phyloP scores from a whole-genome alignment of 2,888 invertebrate genomes.

The Drosophila kambysellisi region DNA sequence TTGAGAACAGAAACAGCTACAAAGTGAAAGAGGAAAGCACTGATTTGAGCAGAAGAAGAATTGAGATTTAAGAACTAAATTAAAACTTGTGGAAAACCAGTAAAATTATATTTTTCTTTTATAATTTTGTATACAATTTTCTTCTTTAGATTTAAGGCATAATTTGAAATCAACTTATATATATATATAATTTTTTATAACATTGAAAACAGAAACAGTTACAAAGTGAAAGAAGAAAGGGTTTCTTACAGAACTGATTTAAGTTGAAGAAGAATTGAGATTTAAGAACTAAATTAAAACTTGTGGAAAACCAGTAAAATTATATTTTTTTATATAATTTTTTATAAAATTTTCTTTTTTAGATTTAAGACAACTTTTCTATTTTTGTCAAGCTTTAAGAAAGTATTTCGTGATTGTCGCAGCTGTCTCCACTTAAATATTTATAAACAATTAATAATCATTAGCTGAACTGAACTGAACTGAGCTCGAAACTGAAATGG shows the following conservation, averaged over 20 bases:
- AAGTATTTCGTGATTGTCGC: background rate
- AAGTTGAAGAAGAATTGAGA: background rate
- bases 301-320: background rate
- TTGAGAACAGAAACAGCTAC: too few species aligned
- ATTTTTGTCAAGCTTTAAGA: background rate
- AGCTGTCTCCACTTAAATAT: background rate
- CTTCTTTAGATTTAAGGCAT: too few species aligned
- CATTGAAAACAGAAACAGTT: too few species aligned
- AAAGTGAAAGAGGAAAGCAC: too few species aligned
- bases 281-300: background rate
- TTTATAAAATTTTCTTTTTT: background rate
- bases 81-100: too few species aligned
- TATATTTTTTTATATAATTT: too few species aligned
- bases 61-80: too few species aligned
- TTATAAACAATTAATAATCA: background rate
- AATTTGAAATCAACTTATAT: background rate
- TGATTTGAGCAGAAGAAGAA: too few species aligned
- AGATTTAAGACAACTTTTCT: background rate
- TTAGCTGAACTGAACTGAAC: slow-evolving; percentile 8
- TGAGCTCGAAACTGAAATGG: slow-evolving; percentile 1
- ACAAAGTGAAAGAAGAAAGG: background rate
- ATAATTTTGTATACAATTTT: too few species aligned
- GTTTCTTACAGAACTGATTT: background rate
- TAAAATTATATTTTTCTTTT: too few species aligned
- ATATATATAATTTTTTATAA: too few species aligned